Conservation (phyloP, 2,888 invertebrate species). For the Chloroclysta siterata region DNA sequence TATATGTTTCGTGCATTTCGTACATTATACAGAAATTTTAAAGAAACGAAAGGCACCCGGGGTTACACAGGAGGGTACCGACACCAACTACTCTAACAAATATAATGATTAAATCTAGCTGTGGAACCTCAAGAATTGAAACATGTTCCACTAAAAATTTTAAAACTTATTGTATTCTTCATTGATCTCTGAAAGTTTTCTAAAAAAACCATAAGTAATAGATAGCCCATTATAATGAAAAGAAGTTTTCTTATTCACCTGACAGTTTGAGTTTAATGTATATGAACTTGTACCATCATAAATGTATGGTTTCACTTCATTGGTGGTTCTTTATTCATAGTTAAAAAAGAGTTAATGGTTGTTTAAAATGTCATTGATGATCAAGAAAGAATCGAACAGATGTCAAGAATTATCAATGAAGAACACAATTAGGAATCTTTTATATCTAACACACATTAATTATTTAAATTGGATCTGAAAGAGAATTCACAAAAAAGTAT, state of each 20-base stretch:
- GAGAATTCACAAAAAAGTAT: conserved; percentile 70
- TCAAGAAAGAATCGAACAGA: not conserved
- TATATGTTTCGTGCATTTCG: conserved; percentile 95
- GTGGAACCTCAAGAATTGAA: conserved; percentile 65
- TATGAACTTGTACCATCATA: no score
- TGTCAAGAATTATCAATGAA: conserved; percentile 55
- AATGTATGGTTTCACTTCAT: not conserved
- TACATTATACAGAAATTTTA: conserved; percentile 91
- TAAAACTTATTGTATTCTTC: conserved; percentile 55
- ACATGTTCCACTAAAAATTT: conserved; percentile 61
- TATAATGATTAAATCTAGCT: conserved; percentile 80
- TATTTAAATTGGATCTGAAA: conserved; percentile 76
- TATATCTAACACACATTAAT: conserved; percentile 68
- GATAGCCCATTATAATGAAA: not conserved
- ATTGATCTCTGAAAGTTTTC: conserved; percentile 48
- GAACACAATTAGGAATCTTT: conserved; percentile 54
- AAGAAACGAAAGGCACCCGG: conserved; percentile 82
- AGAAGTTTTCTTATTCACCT: not conserved
- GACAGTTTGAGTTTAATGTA: no score
- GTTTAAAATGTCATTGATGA: not conserved
- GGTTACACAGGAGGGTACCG: conserved; percentile 81
- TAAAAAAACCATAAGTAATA: not conserved
- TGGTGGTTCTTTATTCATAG: not conserved
- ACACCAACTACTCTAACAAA: conserved; percentile 84
- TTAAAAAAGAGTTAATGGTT: not conserved